A percentile compares a stretch with the other conserved stretches of the same genome.
These are phyloP conservation scores for Pseudorasbora parva DNA, from an alignment of 2,113 vertebrate genomes.

Conservation along the genomic window DNA sequence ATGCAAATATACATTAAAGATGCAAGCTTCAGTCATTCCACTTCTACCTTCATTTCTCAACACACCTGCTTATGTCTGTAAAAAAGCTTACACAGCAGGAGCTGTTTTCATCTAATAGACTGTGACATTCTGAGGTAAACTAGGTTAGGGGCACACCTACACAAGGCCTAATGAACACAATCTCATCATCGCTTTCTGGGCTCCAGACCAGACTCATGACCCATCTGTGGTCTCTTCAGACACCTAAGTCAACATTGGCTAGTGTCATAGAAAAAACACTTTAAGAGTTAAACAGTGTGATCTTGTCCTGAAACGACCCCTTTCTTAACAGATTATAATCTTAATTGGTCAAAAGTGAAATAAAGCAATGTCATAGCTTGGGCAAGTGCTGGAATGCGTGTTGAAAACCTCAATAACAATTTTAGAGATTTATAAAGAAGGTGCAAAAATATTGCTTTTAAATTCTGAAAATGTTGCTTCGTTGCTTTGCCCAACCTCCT, in stretches of 20 bases:
- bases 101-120: constrained; percentile 41
- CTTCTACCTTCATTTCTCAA: constrained; percentile 11
- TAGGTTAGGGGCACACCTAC: constrained; percentile 39
- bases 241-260: constrained; percentile 74
- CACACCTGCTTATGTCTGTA: constrained; percentile 16
- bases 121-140: constrained; percentile 41
- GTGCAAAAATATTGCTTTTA: constrained; percentile 30
- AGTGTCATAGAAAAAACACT: constrained; percentile 64
- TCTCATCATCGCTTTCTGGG: constrained; percentile 61
- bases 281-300: constrained; percentile 36
- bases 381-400: neutral
- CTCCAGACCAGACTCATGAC: constrained; percentile 67
- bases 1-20: neutral
- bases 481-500: constrained; percentile 4
- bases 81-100: constrained; percentile 12
- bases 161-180: constrained; percentile 43
- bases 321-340: constrained; percentile 31
- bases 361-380: constrained; percentile 1
- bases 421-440: constrained; percentile 30
- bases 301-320: constrained; percentile 22
- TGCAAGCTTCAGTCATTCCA: constrained; percentile 9
- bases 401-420: neutral
- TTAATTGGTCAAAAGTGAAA: constrained; percentile 38
- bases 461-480: constrained; percentile 8
- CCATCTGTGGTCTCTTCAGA: constrained; percentile 76